Base-by-base conservation (phyloP, 2,113 vertebrate genomes). In the Coryphaenoides rupestris region DNA sequence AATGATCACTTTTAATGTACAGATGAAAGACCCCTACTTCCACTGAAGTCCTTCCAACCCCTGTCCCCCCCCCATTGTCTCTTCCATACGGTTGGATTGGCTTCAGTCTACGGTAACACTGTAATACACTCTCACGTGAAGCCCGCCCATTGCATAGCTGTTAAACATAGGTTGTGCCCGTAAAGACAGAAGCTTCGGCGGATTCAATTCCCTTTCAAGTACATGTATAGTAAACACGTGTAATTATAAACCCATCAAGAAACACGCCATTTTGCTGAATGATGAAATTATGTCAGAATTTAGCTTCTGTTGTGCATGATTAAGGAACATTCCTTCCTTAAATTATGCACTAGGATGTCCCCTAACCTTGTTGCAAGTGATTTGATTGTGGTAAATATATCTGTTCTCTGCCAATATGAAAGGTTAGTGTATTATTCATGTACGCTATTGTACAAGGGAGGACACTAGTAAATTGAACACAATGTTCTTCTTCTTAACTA, bases 391-490 rank as follows among this genome's bases (percentile, higher is more conserved):
- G 47, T 4, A 50, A 50, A 50, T 50, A 5, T 50, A 50, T n/a
- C 47, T 17, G 47, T 50, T 17, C 3, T 50, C 47, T 50, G n/a
- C 47, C 15, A 50, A 50, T 17, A 50, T 50, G 15, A 50, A 50
- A 50, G 47, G 47, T 50, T 50, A n/a, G n/a, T n/a, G n/a, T n/a
- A n/a, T 50, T 50, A n/a, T 50, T 50, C 47, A 50, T 50, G 4
- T 50, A 50, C n/a, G 16, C 47, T n/a, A n/a, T n/a, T n/a, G 13
- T 50, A 50, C 47, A 50, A n/a, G 5, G 3, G 6, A 50, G 6
- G 47, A 6, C 47, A 4, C 47, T 3, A n/a, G n/a, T 50, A n/a
- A 50, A 50, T 17, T 13, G 47, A 50, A 50, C 33, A 50, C 15
- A 50, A n/a, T 50, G 47, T 17, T 50, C 3, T 50, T 50, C 3